Conservation (phyloP, 2,888 invertebrate genomes). For the Vandiemenella viatica region DNA sequence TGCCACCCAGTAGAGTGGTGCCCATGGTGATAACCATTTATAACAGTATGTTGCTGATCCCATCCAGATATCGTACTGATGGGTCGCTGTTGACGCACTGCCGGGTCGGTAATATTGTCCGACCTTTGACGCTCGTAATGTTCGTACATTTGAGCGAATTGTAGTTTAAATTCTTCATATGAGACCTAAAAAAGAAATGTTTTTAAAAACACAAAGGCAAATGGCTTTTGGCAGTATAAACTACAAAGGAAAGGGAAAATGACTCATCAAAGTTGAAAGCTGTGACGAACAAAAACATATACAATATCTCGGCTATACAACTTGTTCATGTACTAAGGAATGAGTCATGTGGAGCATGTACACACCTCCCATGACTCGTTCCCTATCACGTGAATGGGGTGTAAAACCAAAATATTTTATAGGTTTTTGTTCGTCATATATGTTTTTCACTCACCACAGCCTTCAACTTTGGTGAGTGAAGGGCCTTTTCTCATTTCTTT, state of each 20-base stretch:
- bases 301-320: too few species aligned
- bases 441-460: too few species aligned
- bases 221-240: background rate
- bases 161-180: slow-evolving; percentile 93
- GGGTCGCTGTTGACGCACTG: slow-evolving; percentile 79
- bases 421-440: too few species aligned
- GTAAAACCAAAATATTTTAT: too few species aligned
- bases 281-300: too few species aligned
- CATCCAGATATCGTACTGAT: slow-evolving; percentile 94
- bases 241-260: background rate
- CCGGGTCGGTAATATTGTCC: slow-evolving; percentile 89
- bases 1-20: slow-evolving; percentile 14
- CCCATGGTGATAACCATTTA: slow-evolving; percentile 25
- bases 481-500: too few species aligned
- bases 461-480: too few species aligned
- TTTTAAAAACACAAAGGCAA: background rate
- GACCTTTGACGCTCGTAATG: slow-evolving; percentile 87
- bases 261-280: too few species aligned
- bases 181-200: slow-evolving; percentile 53
- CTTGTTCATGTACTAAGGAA: too few species aligned
- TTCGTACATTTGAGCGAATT: slow-evolving; percentile 95
- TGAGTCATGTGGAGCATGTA: too few species aligned
- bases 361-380: too few species aligned
- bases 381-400: too few species aligned
- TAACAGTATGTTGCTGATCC: slow-evolving; percentile 43